Conservation (phyloP, 1,140 invertebrate genomes). For the Gryllus bimaculatus region DNA sequence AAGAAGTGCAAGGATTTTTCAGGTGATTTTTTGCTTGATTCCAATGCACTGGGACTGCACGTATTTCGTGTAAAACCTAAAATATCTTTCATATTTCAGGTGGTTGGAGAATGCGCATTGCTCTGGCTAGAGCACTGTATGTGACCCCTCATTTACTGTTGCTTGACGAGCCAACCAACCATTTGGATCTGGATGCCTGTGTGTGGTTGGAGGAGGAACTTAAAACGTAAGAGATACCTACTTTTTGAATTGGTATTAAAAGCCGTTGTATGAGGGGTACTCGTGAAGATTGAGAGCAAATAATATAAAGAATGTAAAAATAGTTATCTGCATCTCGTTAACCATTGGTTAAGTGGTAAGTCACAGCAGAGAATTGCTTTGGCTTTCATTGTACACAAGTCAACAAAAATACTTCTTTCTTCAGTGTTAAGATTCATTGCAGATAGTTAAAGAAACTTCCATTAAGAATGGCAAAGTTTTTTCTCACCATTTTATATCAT, state of each 20-base stretch:
- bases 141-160: slow-evolving; percentile 89
- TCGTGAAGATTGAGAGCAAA: too few species aligned
- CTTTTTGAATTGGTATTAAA: background rate
- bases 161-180: slow-evolving; percentile 96
- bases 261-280: too few species aligned
- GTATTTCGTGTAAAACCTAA: background rate
- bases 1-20: slow-evolving; percentile 90
- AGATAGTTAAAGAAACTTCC: too few species aligned
- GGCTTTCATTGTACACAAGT: too few species aligned
- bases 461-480: too few species aligned
- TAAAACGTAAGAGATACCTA: slow-evolving; percentile 54
- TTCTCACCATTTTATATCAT: too few species aligned
- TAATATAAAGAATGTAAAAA: too few species aligned
- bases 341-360: too few species aligned
- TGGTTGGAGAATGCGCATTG: slow-evolving; percentile 99
- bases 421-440: too few species aligned
- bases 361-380: too few species aligned
- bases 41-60: background rate
- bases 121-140: slow-evolving; percentile 85
- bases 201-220: slow-evolving; percentile 99
- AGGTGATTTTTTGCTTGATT: slow-evolving; percentile 37
- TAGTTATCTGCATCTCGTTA: too few species aligned
- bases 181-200: slow-evolving; percentile 96
- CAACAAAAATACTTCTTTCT: too few species aligned
- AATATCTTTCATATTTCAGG: slow-evolving; percentile 31